Conservation (phyloP, 2,113 vertebrate species). For the Rhea americana region DNA sequence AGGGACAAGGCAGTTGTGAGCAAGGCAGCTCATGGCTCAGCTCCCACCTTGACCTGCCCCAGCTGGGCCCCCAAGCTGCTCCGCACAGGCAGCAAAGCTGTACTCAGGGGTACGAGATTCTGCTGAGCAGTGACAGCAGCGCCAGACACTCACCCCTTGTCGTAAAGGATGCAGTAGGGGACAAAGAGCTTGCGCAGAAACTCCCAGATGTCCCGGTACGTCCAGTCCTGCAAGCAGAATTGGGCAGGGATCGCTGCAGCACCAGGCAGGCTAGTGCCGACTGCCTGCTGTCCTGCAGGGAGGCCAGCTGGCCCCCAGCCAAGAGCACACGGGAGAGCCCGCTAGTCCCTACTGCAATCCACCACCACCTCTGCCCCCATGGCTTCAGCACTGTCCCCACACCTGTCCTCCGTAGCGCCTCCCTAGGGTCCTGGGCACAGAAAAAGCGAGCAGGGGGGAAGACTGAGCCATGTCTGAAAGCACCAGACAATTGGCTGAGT, state of each 20-base stretch:
- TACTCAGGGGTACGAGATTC: accelerated
- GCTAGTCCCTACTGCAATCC: not conserved
- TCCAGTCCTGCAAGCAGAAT: constrained; percentile 86
- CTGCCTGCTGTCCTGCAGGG: not conserved
- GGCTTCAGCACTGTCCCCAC: not conserved
- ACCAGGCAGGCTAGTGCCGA: not conserved
- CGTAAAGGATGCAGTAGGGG: constrained; percentile 95
- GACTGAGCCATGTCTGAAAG: not conserved
- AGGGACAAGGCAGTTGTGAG: not conserved
- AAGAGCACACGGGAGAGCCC: not conserved
- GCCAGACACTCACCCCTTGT: constrained; percentile 85
- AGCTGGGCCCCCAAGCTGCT: not conserved
- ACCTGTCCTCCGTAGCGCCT: accelerated
- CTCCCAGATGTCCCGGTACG: constrained; percentile 94
- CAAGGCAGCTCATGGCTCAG: not conserved
- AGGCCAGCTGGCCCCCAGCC: not conserved
- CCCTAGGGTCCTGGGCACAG: not conserved
- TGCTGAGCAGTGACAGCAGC: accelerated
- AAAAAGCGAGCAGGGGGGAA: not conserved
- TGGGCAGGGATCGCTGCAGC: not conserved
- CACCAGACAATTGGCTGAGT: not conserved
- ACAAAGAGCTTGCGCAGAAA: constrained; percentile 90
- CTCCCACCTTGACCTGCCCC: too few species aligned
- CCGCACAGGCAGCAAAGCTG: not conserved
- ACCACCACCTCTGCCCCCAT: not conserved